Evolutionary conservation across 2,888 invertebrate genomes (phyloP), one percentile per base, ranked within the genome.

Genomic region (Cremastobaeus sp.): DNA sequence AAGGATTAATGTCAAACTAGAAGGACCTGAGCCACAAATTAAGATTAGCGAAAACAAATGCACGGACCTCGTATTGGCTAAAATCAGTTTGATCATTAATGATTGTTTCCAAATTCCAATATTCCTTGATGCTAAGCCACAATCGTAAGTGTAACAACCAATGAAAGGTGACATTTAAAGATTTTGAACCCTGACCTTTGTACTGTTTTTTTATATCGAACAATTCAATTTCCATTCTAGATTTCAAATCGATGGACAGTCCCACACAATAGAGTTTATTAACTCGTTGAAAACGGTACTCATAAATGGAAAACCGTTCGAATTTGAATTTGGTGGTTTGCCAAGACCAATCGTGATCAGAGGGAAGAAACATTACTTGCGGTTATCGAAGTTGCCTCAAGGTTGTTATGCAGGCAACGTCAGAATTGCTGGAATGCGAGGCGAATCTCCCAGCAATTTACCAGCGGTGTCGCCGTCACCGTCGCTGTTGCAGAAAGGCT

Each of bases 1-100:
- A 72, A 90, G 92, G n/a, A 92, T 94, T 72, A 89, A 91, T 37
- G 90, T 99, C 0, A 93, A 95, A 81, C 89, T 99, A 5, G 95
- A 95, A 80, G 98, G 98, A 0, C 96, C 96, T 0, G 92, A 96
- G 2, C 99, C 99, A 0, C 96, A 96, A 88, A 98, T 99, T 0
- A 95, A 95, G 85, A 96, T 99, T 70, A 95, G 97, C 0, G 92
- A 92, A 28, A 89, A 88, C 1, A 92, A 93, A 78, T 90, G 96
- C 18, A 92, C 92, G 9, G 97, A 97, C 86, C 89, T 97, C 39
- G 94, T 95, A 0, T 92, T 93, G 0, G 96, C 95, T 0, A 94
- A 94, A 88, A 94, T 96, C 65, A 94, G 93, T 85, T 89, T 96
- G 68, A 94, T 96, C 55, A 92, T 96, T 3, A 93, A 96, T 86